Conservation (phyloP, 2,888 invertebrate species). For the Penaeus monodon region DNA sequence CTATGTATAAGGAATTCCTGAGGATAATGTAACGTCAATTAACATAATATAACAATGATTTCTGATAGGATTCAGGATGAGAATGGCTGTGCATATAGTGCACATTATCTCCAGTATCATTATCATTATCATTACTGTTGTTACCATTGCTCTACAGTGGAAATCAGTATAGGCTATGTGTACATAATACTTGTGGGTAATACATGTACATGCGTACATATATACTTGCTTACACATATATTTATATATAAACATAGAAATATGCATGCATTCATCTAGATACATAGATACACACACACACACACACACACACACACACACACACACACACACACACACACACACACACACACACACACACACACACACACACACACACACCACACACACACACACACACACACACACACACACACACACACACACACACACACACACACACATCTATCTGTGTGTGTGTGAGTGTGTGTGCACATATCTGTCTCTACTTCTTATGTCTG, state of each 20-base stretch:
- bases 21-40: no score
- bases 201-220: not conserved
- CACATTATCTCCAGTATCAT: no score
- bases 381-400: not conserved
- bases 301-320: not conserved
- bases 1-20: no score
- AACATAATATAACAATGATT: no score
- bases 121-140: no score
- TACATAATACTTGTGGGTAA: no score
- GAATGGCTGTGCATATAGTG: no score
- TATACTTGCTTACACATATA: not conserved
- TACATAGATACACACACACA: not conserved
- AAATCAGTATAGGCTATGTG: no score
- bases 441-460: not conserved
- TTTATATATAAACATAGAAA: not conserved
- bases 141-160: no score
- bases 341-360: conserved; percentile 3
- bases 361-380: not conserved
- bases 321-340: no score
- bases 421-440: not conserved
- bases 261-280: not conserved
- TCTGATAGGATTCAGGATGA: no score
- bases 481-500: not conserved
- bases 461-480: not conserved
- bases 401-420: not conserved